Conservation (phyloP, 2,888 invertebrate species). For the Limenitis camilla region DNA sequence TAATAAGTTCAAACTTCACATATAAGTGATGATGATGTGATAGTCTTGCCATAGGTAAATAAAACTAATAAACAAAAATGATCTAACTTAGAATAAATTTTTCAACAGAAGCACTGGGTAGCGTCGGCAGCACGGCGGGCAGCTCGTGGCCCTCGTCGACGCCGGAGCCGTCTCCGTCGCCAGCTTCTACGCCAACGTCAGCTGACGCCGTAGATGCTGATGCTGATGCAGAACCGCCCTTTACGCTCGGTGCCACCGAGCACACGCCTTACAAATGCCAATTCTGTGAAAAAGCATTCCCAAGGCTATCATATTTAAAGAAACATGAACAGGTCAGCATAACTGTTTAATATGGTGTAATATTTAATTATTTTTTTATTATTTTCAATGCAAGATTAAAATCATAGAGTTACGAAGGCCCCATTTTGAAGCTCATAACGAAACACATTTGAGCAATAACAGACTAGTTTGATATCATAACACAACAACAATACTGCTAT, state of each 20-base stretch:
- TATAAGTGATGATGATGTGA: too few relatives aligned
- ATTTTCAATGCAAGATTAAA: background rate
- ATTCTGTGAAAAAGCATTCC: constrained; percentile 94
- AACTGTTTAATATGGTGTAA: background rate
- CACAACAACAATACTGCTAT: constrained; percentile 48
- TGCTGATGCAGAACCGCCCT: constrained; percentile 76
- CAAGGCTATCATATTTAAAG: constrained; percentile 88
- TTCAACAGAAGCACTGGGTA: constrained; percentile 77
- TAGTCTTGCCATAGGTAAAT: too few relatives aligned
- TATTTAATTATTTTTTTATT: background rate
- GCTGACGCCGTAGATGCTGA: constrained; percentile 79
- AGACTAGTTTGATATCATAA: constrained; percentile 34
- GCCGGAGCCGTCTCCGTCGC: constrained; percentile 75
- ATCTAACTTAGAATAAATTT: too few relatives aligned
- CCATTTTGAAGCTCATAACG: constrained; percentile 5
- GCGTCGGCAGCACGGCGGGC: constrained; percentile 77
- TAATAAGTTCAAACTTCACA: background rate
- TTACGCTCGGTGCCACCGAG: constrained; percentile 80
- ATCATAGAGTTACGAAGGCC: constrained; percentile 2
- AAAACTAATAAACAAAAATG: too few relatives aligned
- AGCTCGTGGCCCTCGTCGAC: constrained; percentile 81
- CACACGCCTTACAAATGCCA: constrained; percentile 91
- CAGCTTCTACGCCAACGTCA: constrained; percentile 79
- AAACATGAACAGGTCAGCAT: constrained; percentile 90
- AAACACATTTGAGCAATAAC: constrained; percentile 6